A percentile compares a stretch with the other conserved stretches of the same genome.
These are phyloP conservation scores for Tupaia tana DNA, from an alignment of 2,113 vertebrate species.

Conservation along the genomic window DNA sequence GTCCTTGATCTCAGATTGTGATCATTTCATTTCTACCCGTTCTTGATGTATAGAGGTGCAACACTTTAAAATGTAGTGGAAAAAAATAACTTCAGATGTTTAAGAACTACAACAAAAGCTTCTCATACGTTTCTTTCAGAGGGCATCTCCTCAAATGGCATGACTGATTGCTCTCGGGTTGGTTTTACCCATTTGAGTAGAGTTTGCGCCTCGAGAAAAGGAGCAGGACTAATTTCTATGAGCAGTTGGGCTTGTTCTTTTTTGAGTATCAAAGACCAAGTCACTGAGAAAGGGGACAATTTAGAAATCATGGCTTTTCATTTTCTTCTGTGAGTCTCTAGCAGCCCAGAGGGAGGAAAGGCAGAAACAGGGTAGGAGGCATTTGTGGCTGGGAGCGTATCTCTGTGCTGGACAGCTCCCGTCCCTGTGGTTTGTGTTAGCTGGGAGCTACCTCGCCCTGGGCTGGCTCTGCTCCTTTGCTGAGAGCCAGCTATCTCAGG, in stretches of 20 bases:
- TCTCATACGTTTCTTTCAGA: neutral
- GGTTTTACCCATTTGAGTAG: neutral
- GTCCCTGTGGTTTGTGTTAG: neutral
- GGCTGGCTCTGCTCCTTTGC: rapidly evolving
- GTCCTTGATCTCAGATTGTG: neutral
- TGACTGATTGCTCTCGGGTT: neutral
- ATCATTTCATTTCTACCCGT: neutral
- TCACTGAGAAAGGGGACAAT: neutral
- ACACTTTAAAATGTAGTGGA: neutral
- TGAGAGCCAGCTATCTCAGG: neutral
- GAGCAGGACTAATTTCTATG: neutral
- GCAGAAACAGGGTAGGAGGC: no score
- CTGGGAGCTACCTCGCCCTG: rapidly evolving
- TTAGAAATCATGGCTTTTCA: neutral
- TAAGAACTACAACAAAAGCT: neutral
- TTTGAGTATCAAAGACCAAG: neutral
- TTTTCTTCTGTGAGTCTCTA: neutral
- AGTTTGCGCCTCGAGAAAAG: neutral
- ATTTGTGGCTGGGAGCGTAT: rapidly evolving
- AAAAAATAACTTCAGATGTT: neutral
- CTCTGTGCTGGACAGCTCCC: neutral
- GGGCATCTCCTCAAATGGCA: neutral
- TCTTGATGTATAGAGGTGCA: neutral
- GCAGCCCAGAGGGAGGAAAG: no score
- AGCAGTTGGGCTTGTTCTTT: neutral